Conservation (phyloP, 2,888 invertebrate genomes). For the Liposcelis brunnea region DNA sequence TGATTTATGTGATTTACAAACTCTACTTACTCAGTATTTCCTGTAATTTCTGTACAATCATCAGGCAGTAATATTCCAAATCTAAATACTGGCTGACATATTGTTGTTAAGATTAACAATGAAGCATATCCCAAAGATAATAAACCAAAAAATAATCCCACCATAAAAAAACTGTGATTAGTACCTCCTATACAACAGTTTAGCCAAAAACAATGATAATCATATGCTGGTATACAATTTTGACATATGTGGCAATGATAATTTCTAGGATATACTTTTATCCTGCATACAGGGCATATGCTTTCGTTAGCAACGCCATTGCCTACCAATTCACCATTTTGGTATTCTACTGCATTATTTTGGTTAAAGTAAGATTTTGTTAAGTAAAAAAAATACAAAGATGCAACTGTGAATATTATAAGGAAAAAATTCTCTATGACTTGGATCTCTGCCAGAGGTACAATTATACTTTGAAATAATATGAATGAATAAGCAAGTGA, state of each 20-base stretch:
- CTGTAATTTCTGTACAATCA: conserved; percentile 71
- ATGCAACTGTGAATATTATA: conserved; percentile 31
- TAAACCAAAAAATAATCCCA: conserved; percentile 46
- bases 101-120: conserved; percentile 68
- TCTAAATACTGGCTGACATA: conserved; percentile 62
- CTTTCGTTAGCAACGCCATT: conserved; percentile 24
- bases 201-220: conserved; percentile 37
- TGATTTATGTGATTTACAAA: no score
- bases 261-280: conserved; percentile 46
- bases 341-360: conserved; percentile 19
- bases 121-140: conserved; percentile 53
- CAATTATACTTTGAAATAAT: conserved; percentile 52
- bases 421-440: conserved; percentile 43
- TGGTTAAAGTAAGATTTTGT: conserved; percentile 23
- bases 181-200: conserved; percentile 68
- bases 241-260: conserved; percentile 72
- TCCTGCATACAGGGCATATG: conserved; percentile 41
- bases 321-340: conserved; percentile 17
- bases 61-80: conserved; percentile 58
- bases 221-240: conserved; percentile 50
- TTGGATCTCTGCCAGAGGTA: conserved; percentile 51
- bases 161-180: conserved; percentile 59
- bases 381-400: conserved; percentile 29
- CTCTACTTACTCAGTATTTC: conserved; percentile 53
- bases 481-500: conserved; percentile 46